These are phyloP conservation scores for Phoronis australis DNA, from an alignment of 2,888 invertebrate genomes.

Conservation along the genomic window DNA sequence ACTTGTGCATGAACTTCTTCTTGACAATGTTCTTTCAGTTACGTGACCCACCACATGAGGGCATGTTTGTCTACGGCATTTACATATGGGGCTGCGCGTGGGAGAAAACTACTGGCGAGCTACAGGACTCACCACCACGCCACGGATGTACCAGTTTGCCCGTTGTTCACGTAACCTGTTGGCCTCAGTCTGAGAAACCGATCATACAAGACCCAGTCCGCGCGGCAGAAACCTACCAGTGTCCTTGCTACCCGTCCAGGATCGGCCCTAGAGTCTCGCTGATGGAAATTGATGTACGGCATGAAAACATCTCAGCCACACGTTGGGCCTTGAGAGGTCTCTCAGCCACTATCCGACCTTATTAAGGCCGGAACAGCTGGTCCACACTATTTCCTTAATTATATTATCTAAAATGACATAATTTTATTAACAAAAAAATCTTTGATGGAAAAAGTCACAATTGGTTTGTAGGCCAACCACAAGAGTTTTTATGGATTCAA, in stretches of 20 bases:
- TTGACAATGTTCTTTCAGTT: constrained; percentile 24
- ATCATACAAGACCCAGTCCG: constrained; percentile 34
- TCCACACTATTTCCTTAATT: neutral
- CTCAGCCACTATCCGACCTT: constrained; percentile 47
- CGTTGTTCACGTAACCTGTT: constrained; percentile 49
- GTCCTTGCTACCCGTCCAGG: constrained; percentile 48
- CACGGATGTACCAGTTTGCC: constrained; percentile 41
- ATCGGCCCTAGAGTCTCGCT: constrained; percentile 34
- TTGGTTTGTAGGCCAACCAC: no score
- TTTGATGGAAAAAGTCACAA: no score
- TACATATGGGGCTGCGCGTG: constrained; percentile 52
- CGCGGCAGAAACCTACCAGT: constrained; percentile 42
- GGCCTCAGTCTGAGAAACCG: constrained; percentile 41
- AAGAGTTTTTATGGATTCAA: no score
- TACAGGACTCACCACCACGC: constrained; percentile 45
- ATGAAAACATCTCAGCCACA: constrained; percentile 39
- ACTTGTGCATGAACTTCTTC: no score
- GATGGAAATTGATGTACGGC: constrained; percentile 45
- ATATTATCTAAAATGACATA: no score
- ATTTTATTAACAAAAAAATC: no score
- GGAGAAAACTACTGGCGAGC: constrained; percentile 50
- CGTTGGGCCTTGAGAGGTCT: constrained; percentile 50
- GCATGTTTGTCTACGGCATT: constrained; percentile 51
- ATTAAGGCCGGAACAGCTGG: constrained; percentile 18
- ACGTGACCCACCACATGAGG: constrained; percentile 52